Percentiles rank a stretch among this genome's conserved stretches.
phyloP scores from a whole-genome alignment of 1,140 invertebrate species.

The Asbolus verrucosus region DNA sequence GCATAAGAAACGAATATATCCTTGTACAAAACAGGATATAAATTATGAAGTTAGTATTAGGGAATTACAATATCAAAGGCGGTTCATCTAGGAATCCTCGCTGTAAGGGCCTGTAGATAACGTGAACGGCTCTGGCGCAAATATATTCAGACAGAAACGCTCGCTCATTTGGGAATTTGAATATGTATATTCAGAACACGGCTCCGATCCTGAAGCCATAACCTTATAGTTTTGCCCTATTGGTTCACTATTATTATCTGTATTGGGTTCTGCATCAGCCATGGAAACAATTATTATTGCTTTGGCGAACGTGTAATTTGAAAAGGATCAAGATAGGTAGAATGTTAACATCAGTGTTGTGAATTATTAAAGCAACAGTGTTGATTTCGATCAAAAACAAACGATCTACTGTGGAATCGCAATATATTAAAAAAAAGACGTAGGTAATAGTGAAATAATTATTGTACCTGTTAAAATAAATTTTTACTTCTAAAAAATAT shows the following conservation, averaged over 20 bases:
- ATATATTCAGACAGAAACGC: slow-evolving; percentile 60
- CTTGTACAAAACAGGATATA: slow-evolving; percentile 55
- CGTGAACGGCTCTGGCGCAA: slow-evolving; percentile 56
- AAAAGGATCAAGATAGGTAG: neutral
- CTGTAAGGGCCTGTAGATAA: slow-evolving; percentile 59
- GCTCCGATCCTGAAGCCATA: slow-evolving; percentile 56
- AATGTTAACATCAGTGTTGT: neutral
- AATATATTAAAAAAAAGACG: no score
- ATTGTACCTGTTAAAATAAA: no score
- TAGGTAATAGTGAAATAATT: no score
- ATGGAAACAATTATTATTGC: slow-evolving; percentile 28
- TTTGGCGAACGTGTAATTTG: neutral
- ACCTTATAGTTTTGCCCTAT: slow-evolving; percentile 57
- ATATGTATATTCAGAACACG: slow-evolving; percentile 61
- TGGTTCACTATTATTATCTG: slow-evolving; percentile 56
- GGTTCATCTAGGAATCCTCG: slow-evolving; percentile 60
- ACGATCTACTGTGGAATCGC: no score
- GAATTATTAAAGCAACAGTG: no score
- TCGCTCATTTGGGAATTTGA: slow-evolving; percentile 62
- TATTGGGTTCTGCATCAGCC: slow-evolving; percentile 34
- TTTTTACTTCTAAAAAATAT: no score
- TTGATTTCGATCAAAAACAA: no score
- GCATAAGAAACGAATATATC: slow-evolving; percentile 58
- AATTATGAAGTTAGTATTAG: slow-evolving; percentile 59
- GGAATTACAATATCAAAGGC: slow-evolving; percentile 63